Evolutionary conservation across 2,797 vertebrate genomes (phyloP).

Genomic region (Allobates femoralis): DNA sequence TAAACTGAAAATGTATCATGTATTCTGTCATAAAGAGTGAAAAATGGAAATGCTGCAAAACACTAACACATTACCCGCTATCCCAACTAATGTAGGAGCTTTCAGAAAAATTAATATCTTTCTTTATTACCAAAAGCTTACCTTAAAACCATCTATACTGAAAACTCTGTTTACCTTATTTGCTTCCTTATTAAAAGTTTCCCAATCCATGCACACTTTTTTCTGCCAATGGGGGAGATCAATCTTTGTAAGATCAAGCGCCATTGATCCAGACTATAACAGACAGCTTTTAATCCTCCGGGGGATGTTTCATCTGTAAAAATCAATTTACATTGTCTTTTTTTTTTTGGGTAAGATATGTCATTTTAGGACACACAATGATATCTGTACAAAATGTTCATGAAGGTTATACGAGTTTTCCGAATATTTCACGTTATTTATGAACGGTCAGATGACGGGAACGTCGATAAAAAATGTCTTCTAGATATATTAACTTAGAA

Average conservation of each 20-base stretch:
- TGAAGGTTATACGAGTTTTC: neutral
- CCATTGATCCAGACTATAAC: slow-evolving; percentile 20
- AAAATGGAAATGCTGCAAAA: neutral
- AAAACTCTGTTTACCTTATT: neutral
- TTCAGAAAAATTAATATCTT: neutral
- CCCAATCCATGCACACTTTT: slow-evolving; percentile 7
- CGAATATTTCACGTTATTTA: neutral
- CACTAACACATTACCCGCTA: neutral
- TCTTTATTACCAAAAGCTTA: neutral
- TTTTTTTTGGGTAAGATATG: slow-evolving; percentile 7
- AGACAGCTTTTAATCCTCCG: slow-evolving; percentile 3
- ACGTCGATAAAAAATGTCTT: neutral
- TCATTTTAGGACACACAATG: neutral
- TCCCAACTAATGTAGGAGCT: neutral
- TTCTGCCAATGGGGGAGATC: neutral
- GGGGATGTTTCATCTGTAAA: neutral
- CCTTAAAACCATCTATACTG: neutral
- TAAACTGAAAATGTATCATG: neutral
- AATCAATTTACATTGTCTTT: slow-evolving; percentile 5
- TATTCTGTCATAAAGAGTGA: neutral
- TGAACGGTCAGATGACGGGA: slow-evolving; percentile 10
- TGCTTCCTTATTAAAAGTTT: neutral
- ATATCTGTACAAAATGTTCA: neutral
- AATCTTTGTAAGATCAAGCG: neutral
- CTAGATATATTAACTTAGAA: slow-evolving; percentile 11